A percentile compares a stretch with the other conserved stretches of the same genome.
phyloP scores from a whole-genome alignment of 2,888 invertebrate species.

The Lycia hirtaria region DNA sequence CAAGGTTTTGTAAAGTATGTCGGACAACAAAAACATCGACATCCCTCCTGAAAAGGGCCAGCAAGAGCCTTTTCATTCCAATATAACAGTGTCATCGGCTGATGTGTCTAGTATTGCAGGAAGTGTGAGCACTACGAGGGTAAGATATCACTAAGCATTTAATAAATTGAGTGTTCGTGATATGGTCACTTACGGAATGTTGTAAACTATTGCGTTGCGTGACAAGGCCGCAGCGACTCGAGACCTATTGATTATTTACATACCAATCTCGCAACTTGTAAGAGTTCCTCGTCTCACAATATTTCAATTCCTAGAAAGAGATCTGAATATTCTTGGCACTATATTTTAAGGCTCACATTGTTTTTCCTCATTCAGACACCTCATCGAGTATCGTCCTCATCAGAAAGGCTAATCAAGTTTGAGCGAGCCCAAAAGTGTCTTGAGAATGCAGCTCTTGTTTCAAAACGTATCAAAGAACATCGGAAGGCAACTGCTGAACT shows the following conservation, averaged over 20 bases:
- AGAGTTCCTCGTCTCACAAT: conserved; percentile 9
- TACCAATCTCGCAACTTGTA: conserved; percentile 16
- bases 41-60: conserved; percentile 66
- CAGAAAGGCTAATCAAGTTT: conserved; percentile 77
- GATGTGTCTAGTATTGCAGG: conserved; percentile 69
- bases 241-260: conserved; percentile 33
- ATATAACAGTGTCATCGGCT: conserved; percentile 67
- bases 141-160: conserved; percentile 39
- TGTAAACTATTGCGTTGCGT: conserved; percentile 31
- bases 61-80: conserved; percentile 60
- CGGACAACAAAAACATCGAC: conserved; percentile 75
- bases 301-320: conserved; percentile 8
- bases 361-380: conserved; percentile 48
- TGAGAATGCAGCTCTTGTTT: conserved; percentile 81
- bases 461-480: conserved; percentile 80
- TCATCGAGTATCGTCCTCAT: conserved; percentile 62
- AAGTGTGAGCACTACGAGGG: conserved; percentile 73
- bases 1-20: conserved; percentile 69
- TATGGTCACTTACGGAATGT: conserved; percentile 18
- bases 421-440: conserved; percentile 80
- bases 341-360: neutral
- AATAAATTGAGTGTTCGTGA: neutral
- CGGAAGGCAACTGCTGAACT: conserved; percentile 80
- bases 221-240: conserved; percentile 37
- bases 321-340: neutral